Percentiles rank a stretch among this genome's conserved stretches.
phyloP scores from a whole-genome alignment of 2,113 vertebrate species.

The Micromys minutus region DNA sequence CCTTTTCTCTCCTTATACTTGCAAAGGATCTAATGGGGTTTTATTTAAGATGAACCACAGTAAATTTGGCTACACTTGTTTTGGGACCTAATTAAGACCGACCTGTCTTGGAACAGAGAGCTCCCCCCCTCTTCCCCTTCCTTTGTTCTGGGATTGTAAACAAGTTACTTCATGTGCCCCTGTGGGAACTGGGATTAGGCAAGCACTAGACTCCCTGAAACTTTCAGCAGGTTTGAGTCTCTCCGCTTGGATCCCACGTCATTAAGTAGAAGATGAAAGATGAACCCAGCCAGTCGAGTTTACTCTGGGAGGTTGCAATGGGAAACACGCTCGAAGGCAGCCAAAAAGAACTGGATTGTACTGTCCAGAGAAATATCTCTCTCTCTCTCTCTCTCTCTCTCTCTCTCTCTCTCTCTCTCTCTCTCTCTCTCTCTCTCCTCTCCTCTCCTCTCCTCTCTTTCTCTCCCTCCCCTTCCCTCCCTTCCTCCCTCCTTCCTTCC shows the following conservation, averaged over 20 bases:
- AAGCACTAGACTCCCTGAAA: constrained; percentile 73
- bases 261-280: constrained; percentile 73
- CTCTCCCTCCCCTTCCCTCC: too few species aligned
- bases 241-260: constrained; percentile 62
- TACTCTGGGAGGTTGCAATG: background rate
- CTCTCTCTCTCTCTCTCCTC: background rate
- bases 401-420: background rate
- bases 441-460: background rate
- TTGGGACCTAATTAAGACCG: constrained; percentile 68
- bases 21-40: background rate
- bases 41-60: constrained; percentile 46
- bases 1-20: background rate
- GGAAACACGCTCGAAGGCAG: background rate
- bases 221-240: constrained; percentile 74
- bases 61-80: constrained; percentile 73
- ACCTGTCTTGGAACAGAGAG: constrained; percentile 56
- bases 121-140: constrained; percentile 52
- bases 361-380: background rate
- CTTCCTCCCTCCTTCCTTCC: background rate
- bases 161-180: constrained; percentile 79
- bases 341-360: background rate
- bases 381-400: background rate
- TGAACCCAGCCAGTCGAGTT: constrained; percentile 55
- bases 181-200: constrained; percentile 76
- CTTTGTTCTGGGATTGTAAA: constrained; percentile 78